Evolutionary conservation across 2,797 vertebrate genomes (phyloP), one percentile per base, ranked within the genome.

Genomic region (Halcyon chelicuti): DNA sequence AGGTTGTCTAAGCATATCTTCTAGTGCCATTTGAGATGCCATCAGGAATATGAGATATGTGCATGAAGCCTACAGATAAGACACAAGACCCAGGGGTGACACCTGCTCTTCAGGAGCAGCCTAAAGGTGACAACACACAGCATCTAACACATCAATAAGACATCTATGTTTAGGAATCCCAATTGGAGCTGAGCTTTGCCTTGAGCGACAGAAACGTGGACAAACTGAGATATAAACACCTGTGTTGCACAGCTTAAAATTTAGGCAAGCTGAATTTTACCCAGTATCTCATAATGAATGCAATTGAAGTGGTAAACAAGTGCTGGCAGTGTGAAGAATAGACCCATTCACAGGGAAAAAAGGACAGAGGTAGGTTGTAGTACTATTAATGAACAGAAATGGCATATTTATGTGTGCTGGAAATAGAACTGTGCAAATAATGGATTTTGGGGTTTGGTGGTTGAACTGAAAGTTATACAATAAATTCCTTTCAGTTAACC

Each of bases 381-480:
- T 82, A 31, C 55, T 74, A 10, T 52, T 88, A 80, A 49, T 71
- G 81, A 83, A 80, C 71, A 88, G 2, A 8, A 87, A 57, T 52
- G 62, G 8, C 39, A 46, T 85, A 96, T 94, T 86, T 90, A 90
- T 4, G 1, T 49, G 42, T 68, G 46, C 67, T 94, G 47, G 83
- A 95, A 95, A 89, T 74, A 95, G 80, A 89, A 46, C 47, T 67
- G 77, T 85, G 23, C 74, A 93, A 93, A 93, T 91, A 92, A 96
- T 82, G 47, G 67, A 90, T 93, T 95, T 78, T 19, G 51, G 58
- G 70, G 51, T 92, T 96, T 91, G 57, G 71, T 87, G 47, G 49
- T 79, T 89, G 80, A 62, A 76, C 63, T 70, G 60, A 76, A 95
- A 82, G 12, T 70, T 81, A n/a, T 72, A 44, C 23, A 67, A 44